These are phyloP conservation scores for Tupaia chinensis DNA, from an alignment of 2,113 vertebrate species.

Conservation along the genomic window DNA sequence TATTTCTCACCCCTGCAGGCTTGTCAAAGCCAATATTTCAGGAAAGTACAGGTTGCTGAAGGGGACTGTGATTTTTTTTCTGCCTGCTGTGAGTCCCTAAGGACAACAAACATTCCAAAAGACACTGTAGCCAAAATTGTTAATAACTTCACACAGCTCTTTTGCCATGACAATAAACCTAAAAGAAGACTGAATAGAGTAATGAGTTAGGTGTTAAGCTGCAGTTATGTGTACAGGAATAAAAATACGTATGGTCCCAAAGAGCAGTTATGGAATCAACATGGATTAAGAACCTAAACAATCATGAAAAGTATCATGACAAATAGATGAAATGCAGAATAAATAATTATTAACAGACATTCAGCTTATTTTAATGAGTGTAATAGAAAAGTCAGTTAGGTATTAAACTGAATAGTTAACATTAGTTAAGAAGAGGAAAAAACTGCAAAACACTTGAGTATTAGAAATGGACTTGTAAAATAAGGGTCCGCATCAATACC, in stretches of 20 bases:
- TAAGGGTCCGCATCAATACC: neutral
- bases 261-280: neutral
- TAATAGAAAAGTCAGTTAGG: neutral
- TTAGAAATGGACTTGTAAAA: conserved; percentile 37
- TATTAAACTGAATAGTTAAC: conserved; percentile 30
- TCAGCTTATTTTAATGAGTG: fast-evolving
- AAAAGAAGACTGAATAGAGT: conserved; percentile 11
- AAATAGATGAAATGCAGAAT: conserved; percentile 3
- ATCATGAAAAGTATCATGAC: neutral
- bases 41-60: conserved; percentile 68
- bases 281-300: conserved; percentile 46
- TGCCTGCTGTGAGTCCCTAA: conserved; percentile 67
- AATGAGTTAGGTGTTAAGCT: neutral
- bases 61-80: conserved; percentile 39
- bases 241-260: conserved; percentile 1
- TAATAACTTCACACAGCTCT: conserved; percentile 63
- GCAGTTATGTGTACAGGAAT: neutral
- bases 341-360: conserved; percentile 29
- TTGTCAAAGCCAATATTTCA: conserved; percentile 83
- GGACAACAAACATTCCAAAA: conserved; percentile 74
- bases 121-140: conserved; percentile 62
- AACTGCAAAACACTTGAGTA: neutral
- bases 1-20: conserved; percentile 82
- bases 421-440: neutral
- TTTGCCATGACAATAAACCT: conserved; percentile 48